Evolutionary conservation across 2,888 invertebrate genomes (phyloP).

Genomic region (Cerceris rybyensis): DNA sequence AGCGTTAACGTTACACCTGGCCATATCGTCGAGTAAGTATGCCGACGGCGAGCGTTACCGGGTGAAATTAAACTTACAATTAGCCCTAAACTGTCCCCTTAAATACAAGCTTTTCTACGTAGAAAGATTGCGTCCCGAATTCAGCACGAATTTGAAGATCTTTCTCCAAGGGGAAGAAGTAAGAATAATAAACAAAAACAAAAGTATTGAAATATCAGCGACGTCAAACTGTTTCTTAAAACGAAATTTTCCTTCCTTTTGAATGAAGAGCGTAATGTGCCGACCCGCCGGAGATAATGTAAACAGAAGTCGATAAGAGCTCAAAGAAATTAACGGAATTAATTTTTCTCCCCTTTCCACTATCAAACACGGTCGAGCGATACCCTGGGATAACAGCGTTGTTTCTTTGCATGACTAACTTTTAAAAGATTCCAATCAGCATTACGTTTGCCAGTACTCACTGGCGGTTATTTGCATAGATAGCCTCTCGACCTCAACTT

Average conservation of each 20-base stretch:
- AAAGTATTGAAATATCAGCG: neutral
- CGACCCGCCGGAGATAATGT: constrained; percentile 1
- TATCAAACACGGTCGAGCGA: neutral
- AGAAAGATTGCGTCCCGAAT: no score
- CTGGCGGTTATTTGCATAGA: constrained; percentile 59
- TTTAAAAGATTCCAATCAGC: constrained; percentile 67
- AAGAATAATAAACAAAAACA: neutral
- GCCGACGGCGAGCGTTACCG: no score
- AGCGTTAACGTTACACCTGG: constrained; percentile 84
- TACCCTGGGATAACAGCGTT: constrained; percentile 12
- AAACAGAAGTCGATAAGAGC: neutral
- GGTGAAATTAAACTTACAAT: no score
- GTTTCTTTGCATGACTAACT: constrained; percentile 49
- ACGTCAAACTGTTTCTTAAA: neutral
- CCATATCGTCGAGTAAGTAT: constrained; percentile 82
- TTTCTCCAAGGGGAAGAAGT: neutral
- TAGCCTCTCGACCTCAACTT: constrained; percentile 72
- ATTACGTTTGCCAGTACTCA: constrained; percentile 55
- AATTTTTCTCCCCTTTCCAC: neutral
- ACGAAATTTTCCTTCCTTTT: neutral
- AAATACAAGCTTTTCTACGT: no score
- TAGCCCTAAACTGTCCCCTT: no score
- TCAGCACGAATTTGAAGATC: no score
- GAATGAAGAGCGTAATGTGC: neutral
- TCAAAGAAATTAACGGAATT: constrained; percentile 8